Evolutionary conservation across 2,113 vertebrate genomes (phyloP).

Genomic region (Tonatia bakeri): DNA sequence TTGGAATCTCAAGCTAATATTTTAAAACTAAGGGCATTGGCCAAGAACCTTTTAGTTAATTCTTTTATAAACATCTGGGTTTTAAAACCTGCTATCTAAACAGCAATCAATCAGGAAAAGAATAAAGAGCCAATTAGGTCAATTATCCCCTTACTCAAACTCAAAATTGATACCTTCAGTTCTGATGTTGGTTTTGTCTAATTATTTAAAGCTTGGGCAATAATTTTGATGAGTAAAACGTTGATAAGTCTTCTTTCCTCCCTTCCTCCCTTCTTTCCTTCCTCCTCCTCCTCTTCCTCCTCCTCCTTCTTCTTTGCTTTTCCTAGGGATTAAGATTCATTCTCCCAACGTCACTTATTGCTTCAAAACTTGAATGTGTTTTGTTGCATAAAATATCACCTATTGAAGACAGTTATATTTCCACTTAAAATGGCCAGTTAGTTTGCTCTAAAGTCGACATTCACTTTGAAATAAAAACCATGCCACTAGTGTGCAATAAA

Average conservation of each 20-base stretch:
- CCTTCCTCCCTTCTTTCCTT: neutral
- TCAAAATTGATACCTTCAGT: neutral
- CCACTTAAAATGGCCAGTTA: neutral
- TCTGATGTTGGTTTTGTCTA: neutral
- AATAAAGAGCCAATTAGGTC: neutral
- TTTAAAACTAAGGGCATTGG: neutral
- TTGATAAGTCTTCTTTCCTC: neutral
- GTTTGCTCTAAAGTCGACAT: neutral
- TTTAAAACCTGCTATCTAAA: slow-evolving; percentile 27
- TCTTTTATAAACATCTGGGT: neutral
- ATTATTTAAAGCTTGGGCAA: neutral
- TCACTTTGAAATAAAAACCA: neutral
- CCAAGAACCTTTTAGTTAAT: neutral
- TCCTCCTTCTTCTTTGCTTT: neutral
- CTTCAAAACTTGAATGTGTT: neutral
- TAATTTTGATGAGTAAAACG: neutral
- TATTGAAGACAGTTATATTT: neutral
- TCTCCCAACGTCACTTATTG: neutral
- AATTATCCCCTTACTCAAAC: neutral
- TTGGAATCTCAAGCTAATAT: neutral
- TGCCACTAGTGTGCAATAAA: neutral
- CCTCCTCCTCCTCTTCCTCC: neutral
- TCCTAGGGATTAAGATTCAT: neutral
- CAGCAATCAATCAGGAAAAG: neutral
- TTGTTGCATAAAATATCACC: neutral